Evolutionary conservation across 2,113 vertebrate species (phyloP).

Genomic region (Cyanoderma ruficeps): DNA sequence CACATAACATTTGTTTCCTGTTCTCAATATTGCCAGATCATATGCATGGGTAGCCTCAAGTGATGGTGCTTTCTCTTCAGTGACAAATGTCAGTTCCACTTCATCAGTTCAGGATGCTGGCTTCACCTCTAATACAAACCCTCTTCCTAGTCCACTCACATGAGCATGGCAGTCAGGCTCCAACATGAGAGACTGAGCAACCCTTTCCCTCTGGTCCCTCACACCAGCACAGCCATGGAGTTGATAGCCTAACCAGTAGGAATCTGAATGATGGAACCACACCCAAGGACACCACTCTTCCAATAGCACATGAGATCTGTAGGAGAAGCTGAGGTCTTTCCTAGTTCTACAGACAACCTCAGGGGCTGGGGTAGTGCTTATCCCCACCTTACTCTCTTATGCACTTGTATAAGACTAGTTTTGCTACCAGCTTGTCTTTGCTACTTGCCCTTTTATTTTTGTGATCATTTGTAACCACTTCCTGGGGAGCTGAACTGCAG

Average conservation of each 20-base stretch:
- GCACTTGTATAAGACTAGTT: background rate
- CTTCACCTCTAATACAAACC: background rate
- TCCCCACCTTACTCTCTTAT: background rate
- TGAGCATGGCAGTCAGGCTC: rapidly evolving
- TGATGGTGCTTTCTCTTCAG: background rate
- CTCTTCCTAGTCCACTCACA: background rate
- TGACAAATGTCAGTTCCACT: background rate
- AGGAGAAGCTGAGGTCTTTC: background rate
- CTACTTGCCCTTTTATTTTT: background rate
- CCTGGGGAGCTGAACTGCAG: background rate
- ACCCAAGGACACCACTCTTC: background rate
- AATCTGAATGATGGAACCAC: background rate
- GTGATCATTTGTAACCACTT: background rate
- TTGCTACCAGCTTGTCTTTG: background rate
- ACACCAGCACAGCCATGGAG: background rate
- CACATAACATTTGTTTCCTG: background rate
- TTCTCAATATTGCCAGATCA: background rate
- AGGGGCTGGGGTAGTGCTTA: background rate
- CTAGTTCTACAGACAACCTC: background rate
- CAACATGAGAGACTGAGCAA: background rate
- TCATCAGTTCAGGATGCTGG: background rate
- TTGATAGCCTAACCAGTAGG: background rate
- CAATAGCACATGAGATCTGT: background rate
- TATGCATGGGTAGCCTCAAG: background rate
- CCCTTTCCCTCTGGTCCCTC: background rate